These are phyloP conservation scores for Bombylius discolor DNA, from an alignment of 2,888 invertebrate genomes.

Conservation along the genomic window DNA sequence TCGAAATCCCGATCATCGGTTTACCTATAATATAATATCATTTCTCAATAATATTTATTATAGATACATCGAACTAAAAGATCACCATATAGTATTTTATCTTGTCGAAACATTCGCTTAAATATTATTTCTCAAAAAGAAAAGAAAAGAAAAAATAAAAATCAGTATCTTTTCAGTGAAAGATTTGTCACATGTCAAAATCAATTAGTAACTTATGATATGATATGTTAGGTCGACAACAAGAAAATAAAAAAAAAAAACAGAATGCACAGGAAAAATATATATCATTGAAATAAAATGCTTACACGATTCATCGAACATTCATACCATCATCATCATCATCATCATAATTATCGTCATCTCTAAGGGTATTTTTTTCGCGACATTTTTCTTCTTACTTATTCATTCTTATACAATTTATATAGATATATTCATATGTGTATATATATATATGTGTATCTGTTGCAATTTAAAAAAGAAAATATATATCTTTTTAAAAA, in stretches of 20 bases:
- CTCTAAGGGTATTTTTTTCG: no score
- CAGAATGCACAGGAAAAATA: background rate
- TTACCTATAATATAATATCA: background rate
- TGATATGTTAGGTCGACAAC: background rate
- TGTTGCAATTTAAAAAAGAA: no score
- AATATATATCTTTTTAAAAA: no score
- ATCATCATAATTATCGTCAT: no score
- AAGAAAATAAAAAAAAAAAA: no score
- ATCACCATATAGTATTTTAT: background rate
- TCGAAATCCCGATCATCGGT: no score
- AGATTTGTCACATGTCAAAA: conserved; percentile 37
- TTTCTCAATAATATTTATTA: background rate
- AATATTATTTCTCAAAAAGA: background rate
- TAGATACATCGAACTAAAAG: background rate
- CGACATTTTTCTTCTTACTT: no score
- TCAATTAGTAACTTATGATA: conserved; percentile 28
- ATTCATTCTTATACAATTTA: no score
- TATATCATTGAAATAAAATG: conserved; percentile 32
- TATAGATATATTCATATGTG: no score
- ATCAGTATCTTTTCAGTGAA: conserved; percentile 11
- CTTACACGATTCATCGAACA: conserved; percentile 35
- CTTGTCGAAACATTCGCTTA: background rate
- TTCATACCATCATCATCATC: background rate
- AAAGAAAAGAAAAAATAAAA: no score
- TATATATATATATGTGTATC: no score